Conservation (phyloP, 1,140 invertebrate species). For the Leguminivora glycinivorella region DNA sequence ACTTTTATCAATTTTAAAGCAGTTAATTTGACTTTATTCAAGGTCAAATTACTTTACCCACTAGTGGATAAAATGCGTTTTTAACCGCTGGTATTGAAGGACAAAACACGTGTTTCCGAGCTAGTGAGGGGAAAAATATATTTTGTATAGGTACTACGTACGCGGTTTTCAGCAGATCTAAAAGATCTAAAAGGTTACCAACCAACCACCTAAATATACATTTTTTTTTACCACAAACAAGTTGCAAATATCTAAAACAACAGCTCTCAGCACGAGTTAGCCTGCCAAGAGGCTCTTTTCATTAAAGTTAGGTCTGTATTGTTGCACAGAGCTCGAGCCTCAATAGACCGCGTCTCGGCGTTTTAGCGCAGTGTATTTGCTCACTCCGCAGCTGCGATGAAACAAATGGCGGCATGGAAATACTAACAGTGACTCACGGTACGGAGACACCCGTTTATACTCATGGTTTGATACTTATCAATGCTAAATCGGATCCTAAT, state of each 20-base stretch:
- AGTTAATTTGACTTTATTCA: too few species aligned
- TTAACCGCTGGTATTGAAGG: too few species aligned
- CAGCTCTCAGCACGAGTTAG: background rate
- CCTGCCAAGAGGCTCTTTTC: background rate
- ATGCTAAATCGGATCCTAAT: background rate
- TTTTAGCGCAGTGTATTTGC: background rate
- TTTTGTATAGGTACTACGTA: too few species aligned
- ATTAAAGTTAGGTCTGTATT: background rate
- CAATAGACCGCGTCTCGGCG: constrained; percentile 6
- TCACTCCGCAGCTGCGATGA: constrained; percentile 3
- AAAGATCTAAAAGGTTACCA: too few species aligned
- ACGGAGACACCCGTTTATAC: background rate
- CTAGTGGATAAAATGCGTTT: too few species aligned
- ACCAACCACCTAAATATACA: too few species aligned
- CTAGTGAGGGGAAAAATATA: too few species aligned
- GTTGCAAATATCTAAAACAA: background rate
- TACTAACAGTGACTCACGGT: constrained; percentile 10
- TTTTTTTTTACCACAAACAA: too few species aligned
- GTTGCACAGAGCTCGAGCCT: background rate
- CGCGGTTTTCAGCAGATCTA: too few species aligned
- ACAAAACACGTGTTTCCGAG: too few species aligned
- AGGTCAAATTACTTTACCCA: too few species aligned
- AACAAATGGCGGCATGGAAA: constrained; percentile 9
- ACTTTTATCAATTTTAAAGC: too few species aligned
- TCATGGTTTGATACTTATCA: background rate